A percentile compares a stretch with the other conserved stretches of the same genome.
These are phyloP conservation scores for Anser brachyrhynchus DNA, from an alignment of 2,113 vertebrate genomes.

Conservation along the genomic window DNA sequence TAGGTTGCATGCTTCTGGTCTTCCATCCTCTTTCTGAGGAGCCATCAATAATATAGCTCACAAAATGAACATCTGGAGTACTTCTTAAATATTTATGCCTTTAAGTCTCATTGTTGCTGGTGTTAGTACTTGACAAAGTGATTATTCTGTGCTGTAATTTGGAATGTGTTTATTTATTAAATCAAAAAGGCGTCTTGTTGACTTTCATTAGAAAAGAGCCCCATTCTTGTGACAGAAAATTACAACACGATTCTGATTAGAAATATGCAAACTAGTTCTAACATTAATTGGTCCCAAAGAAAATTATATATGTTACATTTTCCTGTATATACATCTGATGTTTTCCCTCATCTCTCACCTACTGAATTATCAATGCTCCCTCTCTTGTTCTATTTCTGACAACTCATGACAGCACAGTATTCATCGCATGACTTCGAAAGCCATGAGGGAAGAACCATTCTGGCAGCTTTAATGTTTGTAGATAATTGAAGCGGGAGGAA, in stretches of 20 bases:
- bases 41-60: not conserved
- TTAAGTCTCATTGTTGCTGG: not conserved
- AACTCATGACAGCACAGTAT: conserved; percentile 18
- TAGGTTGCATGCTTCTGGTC: conserved; percentile 14
- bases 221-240: not conserved
- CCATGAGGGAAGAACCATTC: not conserved
- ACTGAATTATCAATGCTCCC: conserved; percentile 60
- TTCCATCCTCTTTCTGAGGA: not conserved
- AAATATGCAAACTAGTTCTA: conserved; percentile 48
- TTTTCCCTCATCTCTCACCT: conserved; percentile 57
- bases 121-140: conserved; percentile 46
- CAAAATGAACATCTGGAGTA: conserved; percentile 61
- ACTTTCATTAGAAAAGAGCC: conserved; percentile 43
- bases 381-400: conserved; percentile 47
- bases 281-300: conserved; percentile 76
- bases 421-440: conserved; percentile 41
- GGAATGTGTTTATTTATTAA: conserved; percentile 54
- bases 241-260: conserved; percentile 13
- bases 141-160: conserved; percentile 19
- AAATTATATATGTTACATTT: conserved; percentile 64
- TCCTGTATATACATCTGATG: conserved; percentile 24
- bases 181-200: conserved; percentile 47
- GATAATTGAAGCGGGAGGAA: conserved; percentile 17
- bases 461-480: not conserved
- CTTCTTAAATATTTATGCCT: conserved; percentile 62